Conservation (phyloP, 2,113 vertebrate species). For the Muscicapa adusta region DNA sequence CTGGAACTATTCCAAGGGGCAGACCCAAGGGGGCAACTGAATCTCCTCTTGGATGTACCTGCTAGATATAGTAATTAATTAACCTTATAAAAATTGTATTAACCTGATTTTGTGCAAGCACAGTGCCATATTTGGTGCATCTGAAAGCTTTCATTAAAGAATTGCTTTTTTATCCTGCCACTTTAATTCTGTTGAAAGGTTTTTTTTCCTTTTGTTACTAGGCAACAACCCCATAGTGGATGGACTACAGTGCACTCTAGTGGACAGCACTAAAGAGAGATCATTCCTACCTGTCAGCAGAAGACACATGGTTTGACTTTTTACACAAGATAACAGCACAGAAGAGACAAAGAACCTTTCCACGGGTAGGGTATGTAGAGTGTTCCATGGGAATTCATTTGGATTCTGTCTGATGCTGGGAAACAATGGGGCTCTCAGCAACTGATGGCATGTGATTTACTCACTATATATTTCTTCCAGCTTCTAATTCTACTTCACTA, state of each 20-base stretch:
- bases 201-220: neutral
- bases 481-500: neutral
- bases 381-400: neutral
- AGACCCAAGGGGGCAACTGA: neutral
- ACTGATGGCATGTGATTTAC: neutral
- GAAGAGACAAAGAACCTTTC: neutral
- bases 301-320: neutral
- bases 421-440: neutral
- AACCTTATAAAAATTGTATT: neutral
- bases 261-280: neutral
- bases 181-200: neutral
- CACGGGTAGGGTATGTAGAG: neutral
- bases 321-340: neutral
- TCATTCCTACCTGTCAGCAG: neutral
- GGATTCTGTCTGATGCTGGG: neutral
- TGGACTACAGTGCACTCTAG: neutral
- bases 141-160: neutral
- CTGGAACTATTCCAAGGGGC: neutral
- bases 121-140: neutral
- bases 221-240: neutral
- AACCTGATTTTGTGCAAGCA: rapidly evolving
- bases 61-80: no score
- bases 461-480: neutral
- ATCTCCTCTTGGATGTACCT: neutral
- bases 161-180: neutral